Percentiles rank a stretch among this genome's conserved stretches.
phyloP scores from a whole-genome alignment of 2,888 invertebrate genomes.

The Zeuzera pyrina region DNA sequence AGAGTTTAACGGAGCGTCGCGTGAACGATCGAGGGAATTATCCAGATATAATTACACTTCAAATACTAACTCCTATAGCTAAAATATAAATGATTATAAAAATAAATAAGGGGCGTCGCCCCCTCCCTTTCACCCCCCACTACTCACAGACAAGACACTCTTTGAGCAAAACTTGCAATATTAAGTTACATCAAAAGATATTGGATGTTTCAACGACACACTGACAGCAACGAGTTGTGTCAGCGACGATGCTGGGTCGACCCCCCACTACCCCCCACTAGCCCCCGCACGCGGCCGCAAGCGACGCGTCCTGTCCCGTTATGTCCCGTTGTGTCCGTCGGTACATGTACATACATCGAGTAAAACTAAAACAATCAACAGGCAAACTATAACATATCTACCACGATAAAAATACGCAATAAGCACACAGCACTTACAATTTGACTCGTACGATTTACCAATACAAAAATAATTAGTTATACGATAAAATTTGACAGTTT shows the following conservation, averaged over 20 bases:
- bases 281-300: too few relatives aligned
- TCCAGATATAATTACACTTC: slow-evolving; percentile 41
- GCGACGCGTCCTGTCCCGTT: too few relatives aligned
- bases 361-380: too few relatives aligned
- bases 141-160: slow-evolving; percentile 22
- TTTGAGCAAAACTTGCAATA: slow-evolving; percentile 38
- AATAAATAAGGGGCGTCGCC: slow-evolving; percentile 61
- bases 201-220: slow-evolving; percentile 25
- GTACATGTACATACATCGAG: too few relatives aligned
- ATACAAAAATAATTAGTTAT: too few relatives aligned
- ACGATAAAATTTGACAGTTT: too few relatives aligned
- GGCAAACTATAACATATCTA: slow-evolving; percentile 23
- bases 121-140: slow-evolving; percentile 39
- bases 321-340: too few relatives aligned
- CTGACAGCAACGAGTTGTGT: too few relatives aligned
- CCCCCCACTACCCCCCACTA: too few relatives aligned
- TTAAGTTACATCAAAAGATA: slow-evolving; percentile 28
- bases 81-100: slow-evolving; percentile 69
- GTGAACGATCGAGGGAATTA: slow-evolving; percentile 6
- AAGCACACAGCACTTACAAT: too few relatives aligned
- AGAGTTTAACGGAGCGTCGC: slow-evolving; percentile 13
- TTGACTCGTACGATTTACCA: too few relatives aligned
- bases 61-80: slow-evolving; percentile 51
- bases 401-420: neutral
- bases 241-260: too few relatives aligned